Evolutionary conservation across 1,140 invertebrate species (phyloP).

Genomic region (Oedothorax gibbosus): DNA sequence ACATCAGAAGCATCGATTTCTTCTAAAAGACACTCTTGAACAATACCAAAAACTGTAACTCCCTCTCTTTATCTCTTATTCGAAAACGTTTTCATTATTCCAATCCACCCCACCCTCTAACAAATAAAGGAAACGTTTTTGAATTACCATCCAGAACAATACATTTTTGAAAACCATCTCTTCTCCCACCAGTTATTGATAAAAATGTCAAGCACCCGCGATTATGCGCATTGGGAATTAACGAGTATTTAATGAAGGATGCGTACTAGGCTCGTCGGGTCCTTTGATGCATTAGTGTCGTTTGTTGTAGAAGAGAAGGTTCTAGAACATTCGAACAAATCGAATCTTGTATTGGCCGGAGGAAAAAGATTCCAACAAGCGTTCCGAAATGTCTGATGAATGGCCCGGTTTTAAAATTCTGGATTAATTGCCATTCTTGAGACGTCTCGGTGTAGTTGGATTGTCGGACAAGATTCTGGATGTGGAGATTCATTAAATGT

Average conservation of each 20-base stretch:
- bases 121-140: background rate
- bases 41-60: too few species aligned
- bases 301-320: background rate
- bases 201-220: constrained; percentile 21
- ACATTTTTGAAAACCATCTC: too few species aligned
- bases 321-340: too few species aligned
- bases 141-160: background rate
- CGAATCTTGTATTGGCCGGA: too few species aligned
- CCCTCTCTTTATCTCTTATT: too few species aligned
- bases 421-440: too few species aligned
- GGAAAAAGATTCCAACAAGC: too few species aligned
- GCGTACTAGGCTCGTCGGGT: constrained; percentile 5
- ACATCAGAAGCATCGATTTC: background rate
- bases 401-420: background rate
- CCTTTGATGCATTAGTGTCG: background rate
- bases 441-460: too few species aligned
- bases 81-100: background rate
- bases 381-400: background rate
- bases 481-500: too few species aligned
- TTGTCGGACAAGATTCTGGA: too few species aligned
- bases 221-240: constrained; percentile 16
- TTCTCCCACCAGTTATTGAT: constrained; percentile 5
- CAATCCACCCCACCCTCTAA: background rate
- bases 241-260: constrained; percentile 36
- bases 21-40: too few species aligned